phyloP scores from a whole-genome alignment of 2,888 invertebrate species.

The Melieria crassipennis region DNA sequence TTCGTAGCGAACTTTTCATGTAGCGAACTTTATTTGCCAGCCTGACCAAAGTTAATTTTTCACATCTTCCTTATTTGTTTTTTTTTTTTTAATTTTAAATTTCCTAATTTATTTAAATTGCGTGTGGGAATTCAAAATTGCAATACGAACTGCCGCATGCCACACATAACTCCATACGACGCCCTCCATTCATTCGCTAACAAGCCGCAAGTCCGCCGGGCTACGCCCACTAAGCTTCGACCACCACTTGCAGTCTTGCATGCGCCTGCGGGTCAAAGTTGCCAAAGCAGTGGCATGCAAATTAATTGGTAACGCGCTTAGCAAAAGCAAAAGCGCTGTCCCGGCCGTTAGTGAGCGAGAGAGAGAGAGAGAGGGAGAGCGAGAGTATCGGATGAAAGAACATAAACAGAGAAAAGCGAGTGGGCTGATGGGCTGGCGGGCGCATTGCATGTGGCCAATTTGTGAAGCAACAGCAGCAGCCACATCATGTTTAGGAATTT shows the following conservation, averaged over 20 bases:
- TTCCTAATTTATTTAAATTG: constrained; percentile 25
- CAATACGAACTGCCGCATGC: not conserved
- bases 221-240: not conserved
- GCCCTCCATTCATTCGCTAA: not conserved
- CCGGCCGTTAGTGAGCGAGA: not conserved
- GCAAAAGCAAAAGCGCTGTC: not conserved
- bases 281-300: constrained; percentile 24
- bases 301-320: constrained; percentile 30
- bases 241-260: not conserved
- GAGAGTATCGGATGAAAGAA: not conserved
- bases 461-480: too few relatives aligned
- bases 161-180: constrained; percentile 3
- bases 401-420: too few relatives aligned
- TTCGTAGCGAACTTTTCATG: too few relatives aligned
- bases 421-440: too few relatives aligned
- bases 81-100: not conserved
- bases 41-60: too few relatives aligned
- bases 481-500: too few relatives aligned
- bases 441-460: too few relatives aligned
- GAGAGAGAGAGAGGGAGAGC: not conserved
- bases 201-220: not conserved
- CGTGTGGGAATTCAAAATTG: constrained; percentile 12
- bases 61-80: too few relatives aligned
- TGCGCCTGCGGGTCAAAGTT: not conserved
- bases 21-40: too few relatives aligned